Percentiles rank a stretch among this genome's conserved stretches.
Conservation (phyloP, 2,797 vertebrate genomes). For the Smutsia temminckii region DNA sequence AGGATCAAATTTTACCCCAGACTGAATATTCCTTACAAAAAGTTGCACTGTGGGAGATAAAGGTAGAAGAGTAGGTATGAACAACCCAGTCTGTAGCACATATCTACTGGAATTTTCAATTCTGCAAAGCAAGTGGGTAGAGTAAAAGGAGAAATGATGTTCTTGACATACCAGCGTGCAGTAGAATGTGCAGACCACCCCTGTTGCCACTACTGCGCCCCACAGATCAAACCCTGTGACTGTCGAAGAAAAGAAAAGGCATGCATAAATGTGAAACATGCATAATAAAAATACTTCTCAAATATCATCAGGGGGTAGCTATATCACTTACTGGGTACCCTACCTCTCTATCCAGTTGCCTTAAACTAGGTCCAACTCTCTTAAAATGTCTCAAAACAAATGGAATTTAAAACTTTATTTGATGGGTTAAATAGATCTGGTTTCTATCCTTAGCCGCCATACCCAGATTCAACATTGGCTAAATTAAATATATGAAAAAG, state of each 20-base stretch:
- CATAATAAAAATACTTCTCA: neutral
- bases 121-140: neutral
- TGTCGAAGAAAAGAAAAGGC: constrained; percentile 76
- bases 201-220: constrained; percentile 94
- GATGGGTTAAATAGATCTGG: neutral
- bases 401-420: neutral
- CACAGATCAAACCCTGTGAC: constrained; percentile 96
- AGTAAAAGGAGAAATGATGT: neutral
- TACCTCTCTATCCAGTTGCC: neutral
- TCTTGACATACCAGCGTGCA: constrained; percentile 92
- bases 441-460: neutral
- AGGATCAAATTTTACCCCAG: constrained; percentile 14
- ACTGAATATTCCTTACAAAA: neutral
- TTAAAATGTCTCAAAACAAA: neutral
- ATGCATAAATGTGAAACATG: neutral
- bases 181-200: constrained; percentile 97
- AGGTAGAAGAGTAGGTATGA: neutral
- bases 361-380: neutral
- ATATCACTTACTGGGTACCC: neutral
- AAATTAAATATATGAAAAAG: neutral
- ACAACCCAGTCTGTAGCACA: neutral
- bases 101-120: neutral
- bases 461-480: neutral
- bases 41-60: neutral
- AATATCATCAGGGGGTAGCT: neutral